phyloP scores from a whole-genome alignment of 2,888 invertebrate genomes.

The Meiosimyza decipiens region DNA sequence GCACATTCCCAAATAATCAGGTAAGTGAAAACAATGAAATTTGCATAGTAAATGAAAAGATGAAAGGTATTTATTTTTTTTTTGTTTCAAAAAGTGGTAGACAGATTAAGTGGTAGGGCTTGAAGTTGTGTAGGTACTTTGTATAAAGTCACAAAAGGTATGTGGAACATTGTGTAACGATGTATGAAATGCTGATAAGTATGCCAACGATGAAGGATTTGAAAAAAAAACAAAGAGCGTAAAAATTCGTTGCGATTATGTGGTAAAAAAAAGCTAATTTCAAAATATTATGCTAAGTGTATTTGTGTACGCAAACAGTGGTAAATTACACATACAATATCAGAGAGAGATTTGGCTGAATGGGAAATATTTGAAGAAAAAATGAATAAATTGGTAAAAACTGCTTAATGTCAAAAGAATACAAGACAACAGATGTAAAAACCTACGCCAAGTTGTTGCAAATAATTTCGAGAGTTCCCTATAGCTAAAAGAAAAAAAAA shows the following conservation, averaged over 20 bases:
- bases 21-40: constrained; percentile 67
- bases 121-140: neutral
- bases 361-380: too few species aligned
- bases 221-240: neutral
- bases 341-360: too few species aligned
- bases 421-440: neutral
- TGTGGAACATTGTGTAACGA: constrained; percentile 19
- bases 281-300: constrained; percentile 2
- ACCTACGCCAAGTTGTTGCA: neutral
- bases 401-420: constrained; percentile 36
- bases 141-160: neutral
- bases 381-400: neutral
- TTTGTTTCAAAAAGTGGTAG: neutral
- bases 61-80: neutral
- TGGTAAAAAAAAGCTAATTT: neutral
- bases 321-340: too few species aligned
- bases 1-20: constrained; percentile 94
- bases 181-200: constrained; percentile 26
- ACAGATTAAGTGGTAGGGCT: neutral
- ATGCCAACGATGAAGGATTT: neutral
- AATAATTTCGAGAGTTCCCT: too few species aligned
- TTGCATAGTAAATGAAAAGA: neutral
- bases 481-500: neutral
- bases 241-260: neutral
- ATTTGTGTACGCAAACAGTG: too few species aligned